phyloP scores from a whole-genome alignment of 2,113 vertebrate genomes.

The Mesoclemmys tuberculata region DNA sequence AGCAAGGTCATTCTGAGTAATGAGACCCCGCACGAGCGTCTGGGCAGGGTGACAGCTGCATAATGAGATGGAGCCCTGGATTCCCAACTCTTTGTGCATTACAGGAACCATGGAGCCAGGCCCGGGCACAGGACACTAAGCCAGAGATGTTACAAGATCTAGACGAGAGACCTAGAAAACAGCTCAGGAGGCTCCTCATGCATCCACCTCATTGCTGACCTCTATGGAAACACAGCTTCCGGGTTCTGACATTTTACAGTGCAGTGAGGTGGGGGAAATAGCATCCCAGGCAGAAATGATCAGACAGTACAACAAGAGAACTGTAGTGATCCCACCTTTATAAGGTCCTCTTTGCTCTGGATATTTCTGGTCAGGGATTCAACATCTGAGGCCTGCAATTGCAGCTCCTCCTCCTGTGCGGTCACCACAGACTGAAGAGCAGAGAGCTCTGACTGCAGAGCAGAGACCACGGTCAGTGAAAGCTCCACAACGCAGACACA shows the following conservation, averaged over 20 bases:
- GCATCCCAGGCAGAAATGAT: background rate
- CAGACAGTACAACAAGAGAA: accelerated
- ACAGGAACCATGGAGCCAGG: background rate
- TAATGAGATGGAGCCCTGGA: background rate
- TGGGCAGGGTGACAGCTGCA: background rate
- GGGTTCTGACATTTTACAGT: background rate
- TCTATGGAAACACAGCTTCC: background rate
- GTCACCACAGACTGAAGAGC: constrained; percentile 83
- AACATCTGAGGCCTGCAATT: constrained; percentile 82
- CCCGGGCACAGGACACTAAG: background rate
- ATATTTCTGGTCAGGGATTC: constrained; percentile 84
- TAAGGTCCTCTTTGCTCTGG: constrained; percentile 87
- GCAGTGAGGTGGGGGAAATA: background rate
- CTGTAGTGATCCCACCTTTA: constrained; percentile 81
- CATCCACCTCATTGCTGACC: background rate
- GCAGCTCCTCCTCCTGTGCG: constrained; percentile 78
- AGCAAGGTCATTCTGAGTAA: accelerated
- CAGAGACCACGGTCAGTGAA: background rate
- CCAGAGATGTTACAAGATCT: background rate
- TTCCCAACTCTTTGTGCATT: background rate
- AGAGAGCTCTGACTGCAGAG: constrained; percentile 83
- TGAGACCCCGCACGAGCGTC: background rate
- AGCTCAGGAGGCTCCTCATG: background rate
- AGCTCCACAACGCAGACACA: background rate
- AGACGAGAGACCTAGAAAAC: background rate